phyloP scores from a whole-genome alignment of 2,888 invertebrate genomes.

The Macaria notata region DNA sequence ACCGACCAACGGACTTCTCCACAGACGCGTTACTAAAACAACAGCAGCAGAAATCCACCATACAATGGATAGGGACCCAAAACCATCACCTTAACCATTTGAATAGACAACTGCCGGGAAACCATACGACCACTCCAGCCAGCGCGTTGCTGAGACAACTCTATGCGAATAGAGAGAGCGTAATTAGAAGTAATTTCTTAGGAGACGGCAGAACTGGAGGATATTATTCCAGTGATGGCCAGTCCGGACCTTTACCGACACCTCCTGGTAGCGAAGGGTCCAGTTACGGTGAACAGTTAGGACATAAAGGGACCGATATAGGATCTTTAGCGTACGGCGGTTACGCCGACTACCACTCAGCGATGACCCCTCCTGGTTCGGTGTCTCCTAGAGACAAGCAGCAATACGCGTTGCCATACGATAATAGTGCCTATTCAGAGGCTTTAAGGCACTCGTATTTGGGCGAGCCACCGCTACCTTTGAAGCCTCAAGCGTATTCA shows the following conservation, averaged over 20 bases:
- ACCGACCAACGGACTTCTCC: slow-evolving; percentile 93
- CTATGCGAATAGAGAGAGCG: slow-evolving; percentile 96
- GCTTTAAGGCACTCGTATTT: slow-evolving; percentile 81
- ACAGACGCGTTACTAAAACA: slow-evolving; percentile 92
- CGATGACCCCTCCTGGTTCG: slow-evolving; percentile 98
- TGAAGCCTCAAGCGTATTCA: slow-evolving; percentile 95
- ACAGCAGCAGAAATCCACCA: slow-evolving; percentile 88
- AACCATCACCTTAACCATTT: slow-evolving; percentile 84
- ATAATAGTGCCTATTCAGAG: slow-evolving; percentile 85
- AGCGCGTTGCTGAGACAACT: slow-evolving; percentile 94
- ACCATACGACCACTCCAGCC: slow-evolving; percentile 88
- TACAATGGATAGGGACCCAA: slow-evolving; percentile 96
- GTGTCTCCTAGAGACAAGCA: slow-evolving; percentile 96
- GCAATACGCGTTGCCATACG: slow-evolving; percentile 80
- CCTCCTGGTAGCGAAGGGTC: slow-evolving; percentile 95
- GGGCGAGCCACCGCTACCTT: slow-evolving; percentile 84
- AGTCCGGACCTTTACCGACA: slow-evolving; percentile 90
- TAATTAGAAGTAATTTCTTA: slow-evolving; percentile 92
- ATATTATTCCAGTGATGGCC: slow-evolving; percentile 82
- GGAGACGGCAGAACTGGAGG: slow-evolving; percentile 75
- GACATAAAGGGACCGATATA: slow-evolving; percentile 82
- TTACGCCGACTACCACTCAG: slow-evolving; percentile 93
- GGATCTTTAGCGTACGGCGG: slow-evolving; percentile 83
- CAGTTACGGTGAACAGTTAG: slow-evolving; percentile 84
- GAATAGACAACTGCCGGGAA: slow-evolving; percentile 82